These are phyloP conservation scores for Halictus rubicundus DNA, from an alignment of 1,140 invertebrate genomes.

Conservation along the genomic window DNA sequence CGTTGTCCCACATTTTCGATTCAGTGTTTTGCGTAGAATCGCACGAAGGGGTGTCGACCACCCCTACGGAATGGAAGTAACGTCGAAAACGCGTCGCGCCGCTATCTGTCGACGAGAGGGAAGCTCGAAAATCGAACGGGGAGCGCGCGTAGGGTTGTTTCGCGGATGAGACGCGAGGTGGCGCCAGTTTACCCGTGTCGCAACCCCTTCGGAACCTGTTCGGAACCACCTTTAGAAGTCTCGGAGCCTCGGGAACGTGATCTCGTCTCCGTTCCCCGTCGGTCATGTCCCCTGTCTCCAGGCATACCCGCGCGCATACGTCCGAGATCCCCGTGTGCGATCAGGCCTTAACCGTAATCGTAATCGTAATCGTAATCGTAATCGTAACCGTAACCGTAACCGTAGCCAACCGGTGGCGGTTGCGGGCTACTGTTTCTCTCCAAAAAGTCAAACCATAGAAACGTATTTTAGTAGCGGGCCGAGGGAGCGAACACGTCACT, in stretches of 20 bases:
- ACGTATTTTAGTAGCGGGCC: constrained; percentile 80
- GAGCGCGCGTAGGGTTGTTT: not conserved
- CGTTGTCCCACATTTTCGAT: no score
- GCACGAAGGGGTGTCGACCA: no score
- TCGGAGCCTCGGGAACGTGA: not conserved
- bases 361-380: no score
- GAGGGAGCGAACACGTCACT: constrained; percentile 78
- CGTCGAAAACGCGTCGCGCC: not conserved
- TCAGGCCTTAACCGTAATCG: constrained; percentile 4
- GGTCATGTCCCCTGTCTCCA: not conserved
- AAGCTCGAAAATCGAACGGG: constrained; percentile 13
- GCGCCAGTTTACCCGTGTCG: constrained; percentile 9
- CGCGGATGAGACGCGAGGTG: constrained; percentile 17
- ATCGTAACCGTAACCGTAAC: not conserved
- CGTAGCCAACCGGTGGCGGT: not conserved
- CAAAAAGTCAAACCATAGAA: constrained; percentile 70
- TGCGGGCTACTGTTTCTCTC: not conserved
- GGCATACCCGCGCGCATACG: not conserved
- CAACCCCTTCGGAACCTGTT: not conserved
- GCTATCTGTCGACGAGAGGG: constrained; percentile 33
- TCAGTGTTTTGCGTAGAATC: no score
- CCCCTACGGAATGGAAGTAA: not conserved
- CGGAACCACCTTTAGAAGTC: not conserved
- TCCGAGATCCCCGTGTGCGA: not conserved
- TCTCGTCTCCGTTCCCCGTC: constrained; percentile 5